Evolutionary conservation across 2,113 vertebrate genomes (phyloP), one percentile per base, ranked within the genome.

Genomic region (Rhodinocichla rosea): DNA sequence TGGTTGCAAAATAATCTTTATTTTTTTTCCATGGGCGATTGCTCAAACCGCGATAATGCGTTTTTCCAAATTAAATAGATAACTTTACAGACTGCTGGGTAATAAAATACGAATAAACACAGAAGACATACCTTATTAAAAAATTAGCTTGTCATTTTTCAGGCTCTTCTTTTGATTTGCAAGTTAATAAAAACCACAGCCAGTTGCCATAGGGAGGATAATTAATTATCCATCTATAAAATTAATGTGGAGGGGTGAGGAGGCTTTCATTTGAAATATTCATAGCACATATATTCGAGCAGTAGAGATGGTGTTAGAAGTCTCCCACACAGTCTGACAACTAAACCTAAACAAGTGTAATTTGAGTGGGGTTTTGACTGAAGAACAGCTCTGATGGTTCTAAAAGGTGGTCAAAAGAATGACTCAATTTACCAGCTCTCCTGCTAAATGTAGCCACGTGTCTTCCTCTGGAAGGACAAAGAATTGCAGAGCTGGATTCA

Each of bases 221-320:
- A 97, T 97, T 97, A 97, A 97, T 97, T 95, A 94, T 35, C 83
- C 70, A 88, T 91, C 89, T 97, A 79, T 97, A 89, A 96, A 96
- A 94, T 94, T 90, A 95, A 90, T 49, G 63, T 14, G 74, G 15
- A 32, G 39, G 50, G 47, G 40, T 63, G 20, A 78, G 45, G 63
- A 96, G 62, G 81, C 18, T 83, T 77, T 55, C 17, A 17, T 67
- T 62, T 87, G 84, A 89, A 95, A 77, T 87, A 82, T 64, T 93
- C 63, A 49, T 78, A 30, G 33, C 39, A 60, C 68, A 59, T 33
- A 15, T 65, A 59, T 64, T 68, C 64, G 70, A 73, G 56, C 24
- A 92, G 65, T 10, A 71, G 22, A 75, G n/a, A 50, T 52, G 17
- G 35, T 69, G 7, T 83, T 73, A 91, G 30, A 42, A 73, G 53